phyloP scores from a whole-genome alignment of 1,140 invertebrate genomes.

The Eriosoma lanigerum region DNA sequence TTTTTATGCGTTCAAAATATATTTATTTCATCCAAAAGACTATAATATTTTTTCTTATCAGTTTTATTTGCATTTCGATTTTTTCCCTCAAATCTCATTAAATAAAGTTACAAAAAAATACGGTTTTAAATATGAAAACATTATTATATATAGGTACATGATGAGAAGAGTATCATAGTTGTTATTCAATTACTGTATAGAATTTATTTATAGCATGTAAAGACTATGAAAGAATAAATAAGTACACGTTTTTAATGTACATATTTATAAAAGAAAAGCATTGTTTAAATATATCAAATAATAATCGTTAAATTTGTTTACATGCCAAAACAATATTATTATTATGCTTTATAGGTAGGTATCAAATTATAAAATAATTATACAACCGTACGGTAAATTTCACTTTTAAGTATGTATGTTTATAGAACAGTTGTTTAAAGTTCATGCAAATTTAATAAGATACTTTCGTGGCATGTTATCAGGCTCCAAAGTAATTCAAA shows the following conservation, averaged over 20 bases:
- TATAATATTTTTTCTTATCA: constrained; percentile 16
- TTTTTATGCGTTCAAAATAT: not conserved
- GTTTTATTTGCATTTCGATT: constrained; percentile 13
- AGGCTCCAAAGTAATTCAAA: too few species aligned
- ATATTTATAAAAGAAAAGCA: not conserved
- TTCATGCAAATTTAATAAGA: too few species aligned
- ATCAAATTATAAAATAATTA: too few species aligned
- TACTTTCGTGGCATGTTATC: too few species aligned
- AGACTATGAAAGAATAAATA: not conserved
- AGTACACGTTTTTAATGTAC: not conserved
- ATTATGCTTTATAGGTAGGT: too few species aligned
- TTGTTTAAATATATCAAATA: too few species aligned
- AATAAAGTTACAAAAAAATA: not conserved
- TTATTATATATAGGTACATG: not conserved
- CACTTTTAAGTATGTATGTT: too few species aligned
- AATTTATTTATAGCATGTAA: not conserved
- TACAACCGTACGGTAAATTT: too few species aligned
- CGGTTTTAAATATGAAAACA: not conserved
- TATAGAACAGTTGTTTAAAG: too few species aligned
- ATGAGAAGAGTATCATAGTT: not conserved
- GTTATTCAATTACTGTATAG: not conserved
- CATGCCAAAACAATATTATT: too few species aligned
- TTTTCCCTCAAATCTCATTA: not conserved
- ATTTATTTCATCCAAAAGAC: not conserved
- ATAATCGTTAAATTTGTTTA: too few species aligned